Percentiles rank a stretch among this genome's conserved stretches.
Conservation (phyloP, 2,113 vertebrate genomes). For the Pterocles orientalis region DNA sequence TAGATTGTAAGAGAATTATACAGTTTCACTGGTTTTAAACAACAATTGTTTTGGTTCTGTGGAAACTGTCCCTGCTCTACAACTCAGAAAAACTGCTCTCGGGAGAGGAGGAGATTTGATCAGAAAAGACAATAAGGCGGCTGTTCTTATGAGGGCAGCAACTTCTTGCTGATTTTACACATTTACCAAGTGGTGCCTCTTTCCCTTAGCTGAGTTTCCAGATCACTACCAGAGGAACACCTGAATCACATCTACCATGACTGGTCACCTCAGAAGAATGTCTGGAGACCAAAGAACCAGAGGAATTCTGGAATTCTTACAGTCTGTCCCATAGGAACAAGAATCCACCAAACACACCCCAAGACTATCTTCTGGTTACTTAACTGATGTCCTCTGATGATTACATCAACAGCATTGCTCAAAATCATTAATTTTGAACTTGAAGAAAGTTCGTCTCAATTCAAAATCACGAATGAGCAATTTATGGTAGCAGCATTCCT, state of each 20-base stretch:
- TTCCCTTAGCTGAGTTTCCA: neutral
- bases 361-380: too few species aligned
- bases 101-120: neutral
- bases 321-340: fast-evolving
- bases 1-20: neutral
- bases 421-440: neutral
- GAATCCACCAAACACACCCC: neutral
- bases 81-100: neutral
- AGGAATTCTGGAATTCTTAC: neutral
- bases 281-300: neutral
- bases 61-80: neutral
- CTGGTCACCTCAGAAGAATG: neutral
- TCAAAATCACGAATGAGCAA: neutral
- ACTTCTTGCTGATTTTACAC: neutral
- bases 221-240: neutral
- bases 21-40: neutral
- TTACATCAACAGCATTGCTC: neutral
- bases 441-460: neutral
- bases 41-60: neutral
- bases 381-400: neutral
- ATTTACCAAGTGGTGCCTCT: too few species aligned
- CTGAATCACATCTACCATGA: neutral
- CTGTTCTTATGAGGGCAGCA: neutral
- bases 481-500: neutral
- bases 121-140: neutral